These are phyloP conservation scores for Coremacera marginata DNA, from an alignment of 2,888 invertebrate genomes.

Conservation along the genomic window DNA sequence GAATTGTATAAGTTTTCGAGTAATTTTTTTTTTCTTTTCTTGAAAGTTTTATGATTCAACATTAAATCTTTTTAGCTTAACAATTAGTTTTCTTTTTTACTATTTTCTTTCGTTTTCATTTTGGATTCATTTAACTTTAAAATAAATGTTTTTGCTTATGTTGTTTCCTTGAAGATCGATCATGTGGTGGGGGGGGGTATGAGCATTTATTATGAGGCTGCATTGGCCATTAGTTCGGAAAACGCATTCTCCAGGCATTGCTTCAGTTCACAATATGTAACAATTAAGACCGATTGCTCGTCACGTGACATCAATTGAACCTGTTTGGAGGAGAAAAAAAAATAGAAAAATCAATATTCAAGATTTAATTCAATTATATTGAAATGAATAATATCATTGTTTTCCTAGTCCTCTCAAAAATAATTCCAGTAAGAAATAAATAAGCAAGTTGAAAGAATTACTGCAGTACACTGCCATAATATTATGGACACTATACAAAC, in stretches of 20 bases:
- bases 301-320: slow-evolving; percentile 96
- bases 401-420: too few species aligned
- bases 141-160: slow-evolving; percentile 20
- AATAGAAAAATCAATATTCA: neutral
- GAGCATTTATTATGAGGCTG: slow-evolving; percentile 62
- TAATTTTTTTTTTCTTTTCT: slow-evolving; percentile 40
- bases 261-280: slow-evolving; percentile 95
- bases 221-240: slow-evolving; percentile 76
- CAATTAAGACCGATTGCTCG: slow-evolving; percentile 95
- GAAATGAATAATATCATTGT: too few species aligned
- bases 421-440: too few species aligned
- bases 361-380: too few species aligned
- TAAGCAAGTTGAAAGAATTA: too few species aligned
- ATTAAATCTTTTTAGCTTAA: slow-evolving; percentile 52
- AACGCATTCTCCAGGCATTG: slow-evolving; percentile 95
- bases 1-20: slow-evolving; percentile 47
- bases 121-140: slow-evolving; percentile 34
- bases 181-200: neutral
- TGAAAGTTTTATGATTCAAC: slow-evolving; percentile 40
- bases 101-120: slow-evolving; percentile 39
- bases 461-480: too few species aligned
- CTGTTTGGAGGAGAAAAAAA: slow-evolving; percentile 67
- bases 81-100: slow-evolving; percentile 45
- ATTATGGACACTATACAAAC: too few species aligned
- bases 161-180: slow-evolving; percentile 17